Percentiles rank a stretch among this genome's conserved stretches.
These are phyloP conservation scores for Pyrocephalus nanus DNA, from an alignment of 2,797 vertebrate species.

Conservation along the genomic window DNA sequence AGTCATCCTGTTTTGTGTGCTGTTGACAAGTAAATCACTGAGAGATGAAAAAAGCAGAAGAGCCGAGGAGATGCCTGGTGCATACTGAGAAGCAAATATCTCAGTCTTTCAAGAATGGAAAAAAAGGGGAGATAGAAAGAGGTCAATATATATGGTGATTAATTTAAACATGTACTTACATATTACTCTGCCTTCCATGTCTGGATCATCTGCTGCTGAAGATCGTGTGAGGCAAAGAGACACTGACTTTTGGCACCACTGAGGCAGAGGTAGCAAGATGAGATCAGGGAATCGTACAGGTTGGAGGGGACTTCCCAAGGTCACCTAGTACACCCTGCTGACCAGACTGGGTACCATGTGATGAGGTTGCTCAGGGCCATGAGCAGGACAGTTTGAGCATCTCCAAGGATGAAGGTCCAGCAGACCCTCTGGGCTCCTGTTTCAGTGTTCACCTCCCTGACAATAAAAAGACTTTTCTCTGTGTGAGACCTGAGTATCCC, in stretches of 20 bases:
- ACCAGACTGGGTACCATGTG: background rate
- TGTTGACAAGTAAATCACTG: background rate
- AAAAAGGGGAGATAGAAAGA: background rate
- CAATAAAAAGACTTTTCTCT: background rate
- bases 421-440: background rate
- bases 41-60: background rate
- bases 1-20: background rate
- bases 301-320: background rate
- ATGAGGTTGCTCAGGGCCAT: background rate
- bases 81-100: background rate
- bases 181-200: background rate
- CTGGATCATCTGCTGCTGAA: background rate
- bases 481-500: background rate
- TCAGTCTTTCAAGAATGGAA: background rate
- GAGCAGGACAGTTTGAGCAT: background rate
- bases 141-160: background rate
- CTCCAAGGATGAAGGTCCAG: background rate
- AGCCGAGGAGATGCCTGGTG: background rate
- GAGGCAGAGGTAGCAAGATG: background rate
- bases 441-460: background rate
- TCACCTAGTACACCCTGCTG: background rate
- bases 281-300: rapidly evolving
- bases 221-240: background rate
- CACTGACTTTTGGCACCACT: background rate
- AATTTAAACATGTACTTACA: background rate